phyloP scores from a whole-genome alignment of 2,888 invertebrate genomes.

The Xestia rhomboidea region DNA sequence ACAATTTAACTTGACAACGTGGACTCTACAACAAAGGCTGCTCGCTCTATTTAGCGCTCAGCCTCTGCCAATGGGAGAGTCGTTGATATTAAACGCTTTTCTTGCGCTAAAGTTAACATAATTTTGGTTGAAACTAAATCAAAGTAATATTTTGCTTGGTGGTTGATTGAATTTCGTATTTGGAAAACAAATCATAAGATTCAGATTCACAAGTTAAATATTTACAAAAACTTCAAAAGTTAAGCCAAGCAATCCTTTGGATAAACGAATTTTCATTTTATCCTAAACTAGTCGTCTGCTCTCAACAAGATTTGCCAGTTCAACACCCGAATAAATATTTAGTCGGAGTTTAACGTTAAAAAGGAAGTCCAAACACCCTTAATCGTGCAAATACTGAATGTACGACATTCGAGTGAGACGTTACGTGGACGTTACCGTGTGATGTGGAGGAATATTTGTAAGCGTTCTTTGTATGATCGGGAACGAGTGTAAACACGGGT shows the following conservation, averaged over 20 bases:
- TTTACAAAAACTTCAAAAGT: not conserved
- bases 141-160: slow-evolving; percentile 13
- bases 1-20: slow-evolving; percentile 90
- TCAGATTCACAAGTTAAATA: slow-evolving; percentile 6
- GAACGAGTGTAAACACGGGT: slow-evolving; percentile 87
- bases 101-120: slow-evolving; percentile 54
- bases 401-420: slow-evolving; percentile 78
- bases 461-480: slow-evolving; percentile 85
- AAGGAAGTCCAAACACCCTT: slow-evolving; percentile 79
- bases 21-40: slow-evolving; percentile 85
- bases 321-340: slow-evolving; percentile 77
- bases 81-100: slow-evolving; percentile 76
- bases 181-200: slow-evolving; percentile 1
- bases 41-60: slow-evolving; percentile 86
- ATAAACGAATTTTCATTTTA: slow-evolving; percentile 30
- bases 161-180: slow-evolving; percentile 6
- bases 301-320: slow-evolving; percentile 66
- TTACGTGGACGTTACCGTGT: slow-evolving; percentile 78
- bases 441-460: slow-evolving; percentile 84
- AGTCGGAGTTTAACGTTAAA: slow-evolving; percentile 75
- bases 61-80: slow-evolving; percentile 76
- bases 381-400: slow-evolving; percentile 83
- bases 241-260: not conserved
- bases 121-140: slow-evolving; percentile 41
- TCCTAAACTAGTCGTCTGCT: slow-evolving; percentile 34